phyloP scores from a whole-genome alignment of 2,797 vertebrate genomes.

The Sphenopsis melanotis region DNA sequence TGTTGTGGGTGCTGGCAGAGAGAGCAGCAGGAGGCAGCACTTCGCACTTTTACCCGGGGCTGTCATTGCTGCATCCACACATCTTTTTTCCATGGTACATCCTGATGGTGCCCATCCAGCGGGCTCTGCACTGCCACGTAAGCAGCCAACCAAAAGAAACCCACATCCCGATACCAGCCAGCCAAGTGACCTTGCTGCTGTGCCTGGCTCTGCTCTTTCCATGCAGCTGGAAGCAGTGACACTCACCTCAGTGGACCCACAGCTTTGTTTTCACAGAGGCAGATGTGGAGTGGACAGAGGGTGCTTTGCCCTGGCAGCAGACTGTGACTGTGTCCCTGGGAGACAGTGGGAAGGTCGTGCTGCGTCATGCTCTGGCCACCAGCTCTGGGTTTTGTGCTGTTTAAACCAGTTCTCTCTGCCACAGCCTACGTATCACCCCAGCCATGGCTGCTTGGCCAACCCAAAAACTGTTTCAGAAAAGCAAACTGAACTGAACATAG shows the following conservation, averaged over 20 bases:
- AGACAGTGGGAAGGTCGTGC: accelerated
- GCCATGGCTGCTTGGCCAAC: not conserved
- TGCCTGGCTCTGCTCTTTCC: not conserved
- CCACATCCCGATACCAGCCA: not conserved
- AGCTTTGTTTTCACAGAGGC: not conserved
- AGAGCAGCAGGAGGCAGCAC: not conserved
- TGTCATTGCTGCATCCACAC: not conserved
- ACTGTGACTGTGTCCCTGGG: not conserved
- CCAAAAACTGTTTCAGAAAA: not conserved
- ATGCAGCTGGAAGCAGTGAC: not conserved
- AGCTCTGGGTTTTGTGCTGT: not conserved
- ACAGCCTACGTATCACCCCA: accelerated
- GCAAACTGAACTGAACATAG: not conserved
- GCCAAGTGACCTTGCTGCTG: not conserved
- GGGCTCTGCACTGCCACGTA: not conserved
- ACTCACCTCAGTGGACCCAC: not conserved
- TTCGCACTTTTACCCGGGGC: not conserved
- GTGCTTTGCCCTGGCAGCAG: not conserved
- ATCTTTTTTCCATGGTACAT: accelerated
- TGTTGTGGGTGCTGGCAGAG: not conserved
- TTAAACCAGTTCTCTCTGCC: not conserved
- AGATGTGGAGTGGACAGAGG: not conserved
- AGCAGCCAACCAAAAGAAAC: not conserved
- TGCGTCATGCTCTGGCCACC: not conserved
- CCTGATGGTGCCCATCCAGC: not conserved